Evolutionary conservation across 2,797 vertebrate species (phyloP).

Genomic region (Salarias fasciatus): DNA sequence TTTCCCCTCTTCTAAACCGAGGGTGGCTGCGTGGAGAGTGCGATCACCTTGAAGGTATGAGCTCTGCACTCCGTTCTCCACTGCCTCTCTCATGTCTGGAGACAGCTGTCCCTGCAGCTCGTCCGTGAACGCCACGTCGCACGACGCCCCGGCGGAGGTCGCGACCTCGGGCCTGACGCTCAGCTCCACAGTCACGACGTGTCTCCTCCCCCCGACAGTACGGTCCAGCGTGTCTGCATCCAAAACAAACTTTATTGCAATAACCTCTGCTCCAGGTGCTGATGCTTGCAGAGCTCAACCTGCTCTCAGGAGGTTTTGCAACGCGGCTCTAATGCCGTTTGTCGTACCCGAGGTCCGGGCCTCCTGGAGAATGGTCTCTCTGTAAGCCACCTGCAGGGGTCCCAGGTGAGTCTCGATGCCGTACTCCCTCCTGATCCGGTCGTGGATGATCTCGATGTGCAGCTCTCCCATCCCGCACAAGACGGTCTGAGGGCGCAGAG

Average conservation of each 20-base stretch:
- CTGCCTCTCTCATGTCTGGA: conserved; percentile 80
- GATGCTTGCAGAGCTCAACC: too few species aligned
- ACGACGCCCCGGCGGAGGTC: conserved; percentile 30
- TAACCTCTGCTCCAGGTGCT: too few species aligned
- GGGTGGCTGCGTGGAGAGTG: too few species aligned
- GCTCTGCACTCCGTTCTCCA: conserved; percentile 88
- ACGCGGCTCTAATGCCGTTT: too few species aligned
- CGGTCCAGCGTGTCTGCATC: conserved; percentile 89
- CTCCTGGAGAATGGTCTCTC: conserved; percentile 89
- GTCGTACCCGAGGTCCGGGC: conserved; percentile 82
- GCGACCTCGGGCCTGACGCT: conserved; percentile 76
- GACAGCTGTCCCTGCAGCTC: conserved; percentile 69
- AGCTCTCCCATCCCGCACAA: conserved; percentile 98
- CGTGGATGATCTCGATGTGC: conserved; percentile 97
- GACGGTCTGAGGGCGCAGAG: conserved; percentile 82
- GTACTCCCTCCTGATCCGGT: conserved; percentile 93
- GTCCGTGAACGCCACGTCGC: conserved; percentile 73
- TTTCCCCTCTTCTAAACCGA: too few species aligned
- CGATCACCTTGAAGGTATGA: conserved; percentile 89
- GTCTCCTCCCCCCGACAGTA: conserved; percentile 88
- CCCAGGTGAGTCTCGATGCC: conserved; percentile 93
- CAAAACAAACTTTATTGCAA: neutral
- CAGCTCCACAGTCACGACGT: conserved; percentile 85
- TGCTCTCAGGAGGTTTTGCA: too few species aligned
- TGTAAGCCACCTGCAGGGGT: conserved; percentile 94